Conservation (phyloP, 2,113 vertebrate species). For the Poeciliopsis occidentalis region DNA sequence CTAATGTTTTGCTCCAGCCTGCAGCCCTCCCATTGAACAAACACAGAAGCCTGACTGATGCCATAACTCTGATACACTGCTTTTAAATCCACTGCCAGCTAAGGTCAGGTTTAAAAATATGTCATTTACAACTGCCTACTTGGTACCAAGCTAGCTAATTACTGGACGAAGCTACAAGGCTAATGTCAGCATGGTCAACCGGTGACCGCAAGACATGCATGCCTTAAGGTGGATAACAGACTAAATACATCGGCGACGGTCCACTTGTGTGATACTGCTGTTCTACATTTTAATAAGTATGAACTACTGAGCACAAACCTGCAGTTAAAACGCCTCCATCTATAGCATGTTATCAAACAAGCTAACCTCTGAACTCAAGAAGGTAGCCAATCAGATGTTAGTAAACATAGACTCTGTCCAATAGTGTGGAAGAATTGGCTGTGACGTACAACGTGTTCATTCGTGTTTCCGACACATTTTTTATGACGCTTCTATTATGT, state of each 20-base stretch:
- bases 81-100: not conserved
- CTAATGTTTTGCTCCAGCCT: conserved; percentile 39
- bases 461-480: not conserved
- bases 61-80: conserved; percentile 31
- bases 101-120: conserved; percentile 25
- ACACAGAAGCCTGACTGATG: conserved; percentile 38
- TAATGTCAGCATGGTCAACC: conserved; percentile 32
- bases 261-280: not conserved
- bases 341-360: conserved; percentile 29
- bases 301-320: not conserved
- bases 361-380: conserved; percentile 32
- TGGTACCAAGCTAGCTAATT: conserved; percentile 5
- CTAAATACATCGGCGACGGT: not conserved
- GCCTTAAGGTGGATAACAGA: not conserved
- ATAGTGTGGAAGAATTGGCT: conserved; percentile 26
- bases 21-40: conserved; percentile 22
- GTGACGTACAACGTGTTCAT: not conserved
- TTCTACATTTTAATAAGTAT: not conserved
- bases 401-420: conserved; percentile 33
- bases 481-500: not conserved
- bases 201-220: not conserved
- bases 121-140: not conserved
- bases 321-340: not conserved
- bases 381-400: conserved; percentile 48
- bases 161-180: conserved; percentile 7